A percentile compares a stretch with the other conserved stretches of the same genome.
These are phyloP conservation scores for Platygyra sinensis DNA, from an alignment of 64 coral and sea anemone species.

Conservation along the genomic window DNA sequence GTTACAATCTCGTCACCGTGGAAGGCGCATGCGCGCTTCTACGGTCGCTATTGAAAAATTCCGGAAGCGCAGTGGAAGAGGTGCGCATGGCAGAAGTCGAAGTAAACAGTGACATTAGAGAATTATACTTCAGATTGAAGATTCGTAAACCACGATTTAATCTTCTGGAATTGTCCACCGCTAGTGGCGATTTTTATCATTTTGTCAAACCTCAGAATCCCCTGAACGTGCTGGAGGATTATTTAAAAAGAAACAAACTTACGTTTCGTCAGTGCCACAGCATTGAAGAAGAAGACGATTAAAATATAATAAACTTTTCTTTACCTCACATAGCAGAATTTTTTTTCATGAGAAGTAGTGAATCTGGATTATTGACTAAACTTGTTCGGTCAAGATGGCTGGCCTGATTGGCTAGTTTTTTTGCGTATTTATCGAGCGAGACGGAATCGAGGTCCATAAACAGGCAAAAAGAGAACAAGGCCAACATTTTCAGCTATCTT, in stretches of 20 bases:
- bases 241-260: conserved; percentile 71
- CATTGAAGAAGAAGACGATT: conserved; percentile 5
- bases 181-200: conserved; percentile 69
- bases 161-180: conserved; percentile 61
- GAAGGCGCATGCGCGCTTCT: conserved; percentile 69
- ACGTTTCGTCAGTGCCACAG: not conserved
- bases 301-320: not conserved
- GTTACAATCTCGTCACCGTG: conserved; percentile 69
- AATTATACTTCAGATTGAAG: conserved; percentile 62
- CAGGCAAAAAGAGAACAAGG: too few species aligned
- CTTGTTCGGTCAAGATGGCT: not conserved
- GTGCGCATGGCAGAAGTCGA: conserved; percentile 79
- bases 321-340: not conserved
- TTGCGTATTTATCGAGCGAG: too few species aligned
- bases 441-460: too few species aligned
- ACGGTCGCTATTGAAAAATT: conserved; percentile 59
- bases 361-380: not conserved
- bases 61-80: conserved; percentile 45
- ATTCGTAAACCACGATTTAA: conserved; percentile 61
- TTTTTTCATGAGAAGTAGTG: not conserved
- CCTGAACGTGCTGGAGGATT: conserved; percentile 61
- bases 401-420: too few species aligned
- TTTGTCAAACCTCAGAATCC: conserved; percentile 75
- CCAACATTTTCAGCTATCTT: too few species aligned
- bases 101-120: conserved; percentile 62